Evolutionary conservation across 1,140 invertebrate genomes (phyloP).

Genomic region (Stegodyphus mimosarum): DNA sequence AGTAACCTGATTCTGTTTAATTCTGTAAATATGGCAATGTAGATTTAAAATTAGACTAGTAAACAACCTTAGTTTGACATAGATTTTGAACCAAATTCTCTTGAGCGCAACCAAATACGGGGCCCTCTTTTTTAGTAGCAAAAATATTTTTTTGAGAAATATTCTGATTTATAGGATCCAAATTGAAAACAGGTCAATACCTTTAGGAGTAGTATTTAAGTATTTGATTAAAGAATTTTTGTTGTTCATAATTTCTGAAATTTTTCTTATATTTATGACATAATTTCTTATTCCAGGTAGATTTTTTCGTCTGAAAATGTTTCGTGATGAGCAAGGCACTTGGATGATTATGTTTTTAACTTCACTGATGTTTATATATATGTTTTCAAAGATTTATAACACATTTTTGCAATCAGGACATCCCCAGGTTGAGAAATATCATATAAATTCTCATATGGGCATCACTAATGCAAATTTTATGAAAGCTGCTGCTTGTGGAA

Average conservation of each 20-base stretch:
- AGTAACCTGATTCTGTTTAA: too few relatives aligned
- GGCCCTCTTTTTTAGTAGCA: background rate
- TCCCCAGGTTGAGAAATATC: conserved; percentile 66
- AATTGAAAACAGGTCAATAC: background rate
- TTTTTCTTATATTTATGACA: background rate
- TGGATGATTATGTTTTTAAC: conserved; percentile 74
- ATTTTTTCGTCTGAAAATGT: conserved; percentile 72
- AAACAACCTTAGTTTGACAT: too few relatives aligned
- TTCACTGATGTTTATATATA: conserved; percentile 70
- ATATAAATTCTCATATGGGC: conserved; percentile 68
- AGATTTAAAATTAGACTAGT: too few relatives aligned
- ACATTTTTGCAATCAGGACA: conserved; percentile 69
- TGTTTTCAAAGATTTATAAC: conserved; percentile 73
- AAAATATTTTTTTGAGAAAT: background rate
- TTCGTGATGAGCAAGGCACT: conserved; percentile 72
- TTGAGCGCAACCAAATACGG: too few relatives aligned
- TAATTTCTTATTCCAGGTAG: conserved; percentile 67
- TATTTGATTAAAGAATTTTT: background rate
- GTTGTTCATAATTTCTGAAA: background rate
- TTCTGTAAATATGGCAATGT: too few relatives aligned
- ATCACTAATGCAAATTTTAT: conserved; percentile 69
- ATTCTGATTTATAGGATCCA: background rate
- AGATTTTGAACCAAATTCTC: too few relatives aligned
- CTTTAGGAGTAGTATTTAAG: too few relatives aligned
- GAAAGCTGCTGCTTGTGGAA: conserved; percentile 73